Evolutionary conservation across 2,113 vertebrate genomes (phyloP), one percentile per base, ranked within the genome.

Genomic region (Martes martes): DNA sequence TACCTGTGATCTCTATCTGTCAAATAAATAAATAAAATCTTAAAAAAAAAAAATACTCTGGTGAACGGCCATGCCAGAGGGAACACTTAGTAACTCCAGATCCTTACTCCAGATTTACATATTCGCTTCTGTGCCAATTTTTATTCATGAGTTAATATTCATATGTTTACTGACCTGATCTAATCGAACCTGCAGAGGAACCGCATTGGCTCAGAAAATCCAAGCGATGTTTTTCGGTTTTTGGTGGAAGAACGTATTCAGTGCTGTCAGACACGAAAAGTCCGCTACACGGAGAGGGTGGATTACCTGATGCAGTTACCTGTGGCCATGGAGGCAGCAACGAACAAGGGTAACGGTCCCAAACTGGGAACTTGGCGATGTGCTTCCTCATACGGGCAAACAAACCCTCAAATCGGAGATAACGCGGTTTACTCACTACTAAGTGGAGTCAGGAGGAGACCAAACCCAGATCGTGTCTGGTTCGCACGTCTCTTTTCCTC

Each of bases 251-350:
- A 99, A 94, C 99, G 99, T 23, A 98, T 99, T 4, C 99, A 99
- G 97, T 99, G 99, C 98, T 99, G 99, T 98, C 99, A 99, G 99
- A 99, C 99, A 59, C 98, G 99, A 24, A 99, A 99, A 96, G 99
- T 99, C 84, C 99, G 99, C 91, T 99, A 99, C 98, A 98, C 98
- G 0, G 99, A 99, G 97, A 99, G 99, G 96, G 99, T 99, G 21
- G 99, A 99, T 97, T 99, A 99, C 94, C 99, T 99, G 98, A 99
- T 99, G 99, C 99, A 99, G 98, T 91, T 99, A 55, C 99, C 99
- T 4, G 99, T 99, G 87, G 99, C 99, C 36, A 98, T 99, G 78
- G 99, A 99, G 97, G 99, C 99, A 3, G 99, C 99, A 31, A 99
- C 98, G 83, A 99, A 99, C 98, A 99, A 99, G 99, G 99, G 99